Base-by-base conservation (phyloP, 2,113 vertebrate genomes). In the Ochotona princeps region DNA sequence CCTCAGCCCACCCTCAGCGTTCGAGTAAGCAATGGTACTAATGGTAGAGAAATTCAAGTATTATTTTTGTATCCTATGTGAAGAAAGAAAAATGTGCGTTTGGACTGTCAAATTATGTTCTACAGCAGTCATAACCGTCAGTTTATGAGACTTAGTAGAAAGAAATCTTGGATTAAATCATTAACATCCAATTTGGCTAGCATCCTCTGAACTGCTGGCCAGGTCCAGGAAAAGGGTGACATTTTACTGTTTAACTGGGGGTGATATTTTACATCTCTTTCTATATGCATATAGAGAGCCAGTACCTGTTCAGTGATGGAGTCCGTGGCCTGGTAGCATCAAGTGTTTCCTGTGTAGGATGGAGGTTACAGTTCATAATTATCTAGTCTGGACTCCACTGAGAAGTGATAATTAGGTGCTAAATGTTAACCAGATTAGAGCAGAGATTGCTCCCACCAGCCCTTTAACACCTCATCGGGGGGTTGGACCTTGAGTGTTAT, bases 341-440 rank as follows among this genome's bases (percentile, higher is more conserved):
- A 93, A 73, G 81, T 51, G 80, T 61, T 97, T 90, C 86, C 87
- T 73, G 25, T 83, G 49, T 87, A 60, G 47, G 89, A 82, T 4
- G 76, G 95, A 88, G 93, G 69, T 1, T 95, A 92, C 47, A 78
- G 65, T 90, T 96, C 92, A 94, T 95, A 97, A 95, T 97, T 92
- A 93, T 87, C 61, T 95, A 60, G 92, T 91, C 66, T 95, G 80
- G 94, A 75, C 32, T 83, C 79, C 83, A 67, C 94, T 95, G 96
- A 95, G 95, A 96, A 96, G 86, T 76, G 97, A 85, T 97, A 97
- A 98, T 95, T 97, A 95, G 83, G 38, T 95, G 96, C 93, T 96
- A 97, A 96, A 76, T 95, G 83, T 95, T 97, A 94, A 95, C 86
- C 94, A 84, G 89, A 95, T 97, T 97, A 85, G 87, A 76, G 93